Base-by-base conservation (phyloP, 1,140 invertebrate genomes). In the Drosophila kepulauana region DNA sequence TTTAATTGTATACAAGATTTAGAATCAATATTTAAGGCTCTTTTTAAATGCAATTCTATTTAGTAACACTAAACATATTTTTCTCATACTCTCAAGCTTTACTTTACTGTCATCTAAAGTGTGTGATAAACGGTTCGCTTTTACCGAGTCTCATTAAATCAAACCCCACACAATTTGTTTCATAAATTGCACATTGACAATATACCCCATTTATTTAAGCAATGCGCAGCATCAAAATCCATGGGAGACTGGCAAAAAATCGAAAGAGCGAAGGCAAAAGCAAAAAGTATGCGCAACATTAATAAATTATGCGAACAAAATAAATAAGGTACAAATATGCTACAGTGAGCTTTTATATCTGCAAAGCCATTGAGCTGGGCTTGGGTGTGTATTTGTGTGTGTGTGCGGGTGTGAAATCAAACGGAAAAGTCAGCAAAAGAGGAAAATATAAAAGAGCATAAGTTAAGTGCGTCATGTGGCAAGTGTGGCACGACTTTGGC, bases 271-370 rank as follows among this genome's bases (percentile, higher is more conserved):
- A 54, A 54, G 13, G 33, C 30, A 54, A 28, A n/a, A 52, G 5
- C 35, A 56, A 41, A 41, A n/a, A 41, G 35, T 54, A 35, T 68
- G 68, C 64, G 33, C 56, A 69, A 69, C 71, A 81, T 81, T 85
- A 82, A 85, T 88, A 88, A 88, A 88, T 88, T 79, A 76, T 89
- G 85, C 43, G 67, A 69, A 79, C 65, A 64, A 85, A 84, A 89
- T 84, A 88, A 88, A 80, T 84, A 87, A 81, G 84, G 84, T 84
- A 78, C 67, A 84, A 84, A 84, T 88, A 68, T 77, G 77, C 59
- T 71, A 66, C 73, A 54, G 45, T 54, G 49, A 62, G 13, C 46
- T 64, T 70, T 54, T 64, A 62, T 69, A 71, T 71, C 68, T 71
- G 62, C 46, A 69, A 79, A 80, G 81, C 69, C 75, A 75, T 69